phyloP scores from a whole-genome alignment of 2,797 vertebrate genomes.

The Tinamus major region DNA sequence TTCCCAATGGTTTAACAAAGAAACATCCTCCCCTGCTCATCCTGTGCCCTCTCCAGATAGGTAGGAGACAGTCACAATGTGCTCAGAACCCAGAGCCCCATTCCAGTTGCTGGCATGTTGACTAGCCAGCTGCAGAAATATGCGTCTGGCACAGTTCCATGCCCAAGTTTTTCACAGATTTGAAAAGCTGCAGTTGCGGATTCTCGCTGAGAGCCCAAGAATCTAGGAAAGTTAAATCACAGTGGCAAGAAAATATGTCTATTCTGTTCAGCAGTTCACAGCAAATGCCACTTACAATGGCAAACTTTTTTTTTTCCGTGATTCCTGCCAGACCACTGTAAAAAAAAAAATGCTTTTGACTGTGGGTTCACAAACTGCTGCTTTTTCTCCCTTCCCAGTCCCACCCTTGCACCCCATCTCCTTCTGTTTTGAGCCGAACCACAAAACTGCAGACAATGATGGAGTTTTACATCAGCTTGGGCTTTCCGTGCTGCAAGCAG shows the following conservation, averaged over 20 bases:
- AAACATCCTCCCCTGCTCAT: neutral
- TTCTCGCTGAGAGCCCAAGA: neutral
- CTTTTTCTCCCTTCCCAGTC: rapidly evolving
- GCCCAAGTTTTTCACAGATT: neutral
- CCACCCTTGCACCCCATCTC: neutral
- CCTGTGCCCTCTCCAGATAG: neutral
- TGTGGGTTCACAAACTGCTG: too few relatives aligned
- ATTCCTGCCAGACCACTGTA: neutral
- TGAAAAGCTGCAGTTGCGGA: neutral
- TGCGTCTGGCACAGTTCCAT: neutral
- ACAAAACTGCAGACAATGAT: neutral
- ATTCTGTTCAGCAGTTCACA: rapidly evolving
- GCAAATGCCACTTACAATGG: neutral
- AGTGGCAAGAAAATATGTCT: neutral
- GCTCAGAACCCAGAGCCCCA: neutral
- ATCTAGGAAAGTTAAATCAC: neutral
- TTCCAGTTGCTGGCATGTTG: neutral
- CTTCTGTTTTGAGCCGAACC: neutral
- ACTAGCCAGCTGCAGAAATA: conserved; percentile 1
- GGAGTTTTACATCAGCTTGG: neutral
- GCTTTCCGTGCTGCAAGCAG: neutral
- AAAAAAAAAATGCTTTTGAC: neutral
- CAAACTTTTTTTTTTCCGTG: neutral
- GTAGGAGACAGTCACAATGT: neutral
- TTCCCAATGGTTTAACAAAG: neutral